Evolutionary conservation across 2,888 invertebrate species (phyloP).

Genomic region (Phyllotreta striolata): DNA sequence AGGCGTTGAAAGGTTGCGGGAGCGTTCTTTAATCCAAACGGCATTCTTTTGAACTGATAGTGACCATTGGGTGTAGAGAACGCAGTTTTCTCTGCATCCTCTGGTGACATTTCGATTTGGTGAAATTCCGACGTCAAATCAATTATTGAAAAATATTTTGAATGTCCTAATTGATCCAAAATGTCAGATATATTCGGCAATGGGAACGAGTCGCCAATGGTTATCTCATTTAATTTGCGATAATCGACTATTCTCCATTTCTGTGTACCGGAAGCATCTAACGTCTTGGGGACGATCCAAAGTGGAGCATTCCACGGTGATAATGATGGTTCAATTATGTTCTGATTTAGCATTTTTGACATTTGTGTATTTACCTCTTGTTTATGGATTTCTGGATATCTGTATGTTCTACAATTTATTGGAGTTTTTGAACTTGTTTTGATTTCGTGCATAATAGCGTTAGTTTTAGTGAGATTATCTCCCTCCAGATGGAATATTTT

Average conservation of each 20-base stretch:
- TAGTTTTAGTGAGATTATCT: constrained; percentile 17
- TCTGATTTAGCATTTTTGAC: constrained; percentile 30
- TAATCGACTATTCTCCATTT: constrained; percentile 19
- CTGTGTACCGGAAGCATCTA: constrained; percentile 14
- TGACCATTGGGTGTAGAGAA: constrained; percentile 22
- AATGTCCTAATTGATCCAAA: constrained; percentile 19
- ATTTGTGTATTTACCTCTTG: constrained; percentile 28
- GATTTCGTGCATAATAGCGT: constrained; percentile 10
- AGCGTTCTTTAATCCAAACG: constrained; percentile 33
- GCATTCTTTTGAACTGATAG: constrained; percentile 31
- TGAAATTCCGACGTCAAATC: constrained; percentile 26
- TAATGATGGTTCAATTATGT: constrained; percentile 23
- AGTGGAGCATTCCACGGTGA: constrained; percentile 25
- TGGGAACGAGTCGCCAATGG: constrained; percentile 13
- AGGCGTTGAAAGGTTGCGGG: constrained; percentile 33
- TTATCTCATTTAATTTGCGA: constrained; percentile 20
- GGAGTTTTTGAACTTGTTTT: constrained; percentile 4
- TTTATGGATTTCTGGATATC: constrained; percentile 24
- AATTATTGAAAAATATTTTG: constrained; percentile 20
- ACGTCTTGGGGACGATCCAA: constrained; percentile 23
- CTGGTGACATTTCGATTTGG: constrained; percentile 12
- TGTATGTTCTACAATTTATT: constrained; percentile 13
- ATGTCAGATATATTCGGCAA: constrained; percentile 20
- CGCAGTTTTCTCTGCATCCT: constrained; percentile 21
- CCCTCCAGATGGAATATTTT: constrained; percentile 17